These are phyloP conservation scores for Phenganax marumi DNA, from an alignment of 92 coral and sea anemone genomes.

Conservation along the genomic window DNA sequence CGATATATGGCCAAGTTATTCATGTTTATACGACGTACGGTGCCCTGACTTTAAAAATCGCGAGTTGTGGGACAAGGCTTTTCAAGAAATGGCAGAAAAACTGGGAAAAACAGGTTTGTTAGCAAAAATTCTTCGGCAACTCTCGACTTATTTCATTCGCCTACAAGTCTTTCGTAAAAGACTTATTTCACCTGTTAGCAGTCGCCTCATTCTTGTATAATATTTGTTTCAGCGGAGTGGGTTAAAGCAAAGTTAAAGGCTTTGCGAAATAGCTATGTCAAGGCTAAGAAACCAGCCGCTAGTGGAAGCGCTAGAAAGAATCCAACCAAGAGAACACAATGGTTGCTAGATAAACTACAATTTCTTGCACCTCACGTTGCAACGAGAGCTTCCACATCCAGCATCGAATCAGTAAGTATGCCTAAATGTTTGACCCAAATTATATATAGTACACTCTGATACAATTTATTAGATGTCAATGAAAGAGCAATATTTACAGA, in stretches of 20 bases:
- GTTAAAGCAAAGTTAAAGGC: too few relatives aligned
- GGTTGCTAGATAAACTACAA: conserved; percentile 45
- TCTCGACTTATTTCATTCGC: too few relatives aligned
- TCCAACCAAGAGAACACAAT: conserved; percentile 21
- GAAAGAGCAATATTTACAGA: too few relatives aligned
- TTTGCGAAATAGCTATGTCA: too few relatives aligned
- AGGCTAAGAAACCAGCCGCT: too few relatives aligned
- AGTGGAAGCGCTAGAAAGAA: conserved; percentile 41
- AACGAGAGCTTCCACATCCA: not conserved
- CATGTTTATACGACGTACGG: conserved; percentile 44
- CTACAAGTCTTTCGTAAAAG: too few relatives aligned
- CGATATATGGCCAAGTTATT: conserved; percentile 45
- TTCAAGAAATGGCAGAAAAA: conserved; percentile 50
- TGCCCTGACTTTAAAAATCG: conserved; percentile 43
- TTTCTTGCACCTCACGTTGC: conserved; percentile 1
- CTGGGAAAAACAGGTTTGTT: conserved; percentile 14
- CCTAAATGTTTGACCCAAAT: too few relatives aligned
- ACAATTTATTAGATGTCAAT: too few relatives aligned
- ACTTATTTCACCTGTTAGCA: too few relatives aligned
- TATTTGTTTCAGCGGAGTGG: not conserved
- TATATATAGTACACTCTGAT: too few relatives aligned
- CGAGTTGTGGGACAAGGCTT: conserved; percentile 39
- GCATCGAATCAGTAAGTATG: not conserved
- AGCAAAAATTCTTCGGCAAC: not conserved
- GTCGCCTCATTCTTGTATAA: too few relatives aligned